phyloP scores from a whole-genome alignment of 2,113 vertebrate species.

The Lasiurus cinereus region DNA sequence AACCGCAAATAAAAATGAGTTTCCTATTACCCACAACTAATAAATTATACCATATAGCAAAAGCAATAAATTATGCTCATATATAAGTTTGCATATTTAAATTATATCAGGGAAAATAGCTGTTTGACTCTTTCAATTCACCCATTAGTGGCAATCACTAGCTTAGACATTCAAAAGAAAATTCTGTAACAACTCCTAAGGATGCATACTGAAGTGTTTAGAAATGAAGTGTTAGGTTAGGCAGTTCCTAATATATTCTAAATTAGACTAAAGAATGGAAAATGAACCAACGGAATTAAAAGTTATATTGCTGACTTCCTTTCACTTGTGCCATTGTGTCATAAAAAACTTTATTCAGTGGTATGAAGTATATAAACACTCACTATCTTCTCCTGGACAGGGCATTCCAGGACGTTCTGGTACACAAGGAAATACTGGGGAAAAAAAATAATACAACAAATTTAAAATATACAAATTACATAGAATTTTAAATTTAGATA shows the following conservation, averaged over 20 bases:
- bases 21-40: not conserved
- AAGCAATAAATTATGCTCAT: not conserved
- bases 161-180: not conserved
- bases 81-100: not conserved
- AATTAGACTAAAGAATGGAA: constrained; percentile 2
- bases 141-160: not conserved
- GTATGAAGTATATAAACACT: constrained; percentile 84
- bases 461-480: constrained; percentile 51
- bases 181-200: not conserved
- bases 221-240: not conserved
- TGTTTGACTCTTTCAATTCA: not conserved
- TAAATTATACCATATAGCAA: not conserved
- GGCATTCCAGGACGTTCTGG: constrained; percentile 99
- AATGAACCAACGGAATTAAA: constrained; percentile 9
- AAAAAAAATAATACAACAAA: constrained; percentile 54
- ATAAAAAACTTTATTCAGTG: constrained; percentile 28
- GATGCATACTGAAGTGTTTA: not conserved
- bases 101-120: not conserved
- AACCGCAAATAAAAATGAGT: constrained; percentile 53
- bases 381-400: constrained; percentile 98
- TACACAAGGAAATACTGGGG: constrained; percentile 96
- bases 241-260: not conserved
- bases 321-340: not conserved
- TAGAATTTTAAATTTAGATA: not conserved
- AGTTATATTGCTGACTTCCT: constrained; percentile 15